Conservation (phyloP, 2,113 vertebrate genomes). For the Neolamprologus falcicula region DNA sequence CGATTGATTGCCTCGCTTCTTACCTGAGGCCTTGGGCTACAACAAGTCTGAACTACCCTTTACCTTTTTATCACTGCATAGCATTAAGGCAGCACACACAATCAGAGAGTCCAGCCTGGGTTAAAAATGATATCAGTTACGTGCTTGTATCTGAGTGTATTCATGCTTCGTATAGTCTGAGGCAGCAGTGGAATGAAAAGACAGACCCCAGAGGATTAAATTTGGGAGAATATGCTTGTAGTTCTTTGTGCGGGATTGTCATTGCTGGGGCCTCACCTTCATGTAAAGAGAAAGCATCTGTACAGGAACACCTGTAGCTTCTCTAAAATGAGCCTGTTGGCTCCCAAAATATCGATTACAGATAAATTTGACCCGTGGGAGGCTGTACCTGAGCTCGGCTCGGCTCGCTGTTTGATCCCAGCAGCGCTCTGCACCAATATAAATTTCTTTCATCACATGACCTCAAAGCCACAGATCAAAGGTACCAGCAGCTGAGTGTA, state of each 20-base stretch:
- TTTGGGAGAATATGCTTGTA: not conserved
- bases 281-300: not conserved
- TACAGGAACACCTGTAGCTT: not conserved
- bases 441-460: conserved; percentile 18
- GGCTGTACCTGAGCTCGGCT: not conserved
- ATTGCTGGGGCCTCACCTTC: not conserved
- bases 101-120: not conserved
- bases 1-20: not conserved
- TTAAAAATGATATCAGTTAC: not conserved
- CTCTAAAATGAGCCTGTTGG: not conserved
- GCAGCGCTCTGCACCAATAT: not conserved
- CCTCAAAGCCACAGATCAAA: conserved; percentile 20
- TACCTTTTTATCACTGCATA: not conserved
- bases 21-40: not conserved
- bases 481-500: not conserved
- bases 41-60: not conserved
- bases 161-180: not conserved
- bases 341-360: not conserved
- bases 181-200: not conserved
- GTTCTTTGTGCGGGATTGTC: not conserved
- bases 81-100: not conserved
- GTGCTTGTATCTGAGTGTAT: not conserved
- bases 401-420: conserved; percentile 5
- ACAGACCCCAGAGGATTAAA: not conserved
- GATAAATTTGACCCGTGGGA: not conserved